These are phyloP conservation scores for Cynoglossus semilaevis DNA, from an alignment of 2,113 vertebrate genomes.

Conservation along the genomic window DNA sequence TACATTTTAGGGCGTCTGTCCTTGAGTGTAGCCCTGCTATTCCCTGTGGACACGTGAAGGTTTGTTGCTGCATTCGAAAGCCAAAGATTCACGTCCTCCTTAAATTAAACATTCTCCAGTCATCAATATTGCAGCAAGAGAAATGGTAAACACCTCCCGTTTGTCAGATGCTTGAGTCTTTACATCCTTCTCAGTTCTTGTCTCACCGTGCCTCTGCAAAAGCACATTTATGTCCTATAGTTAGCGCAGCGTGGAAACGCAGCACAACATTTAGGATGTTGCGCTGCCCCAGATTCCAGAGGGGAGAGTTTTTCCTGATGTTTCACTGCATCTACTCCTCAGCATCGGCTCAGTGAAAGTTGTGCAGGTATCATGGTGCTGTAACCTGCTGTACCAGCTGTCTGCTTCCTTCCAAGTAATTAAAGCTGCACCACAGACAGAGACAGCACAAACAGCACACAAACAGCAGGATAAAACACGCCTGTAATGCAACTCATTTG, in stretches of 20 bases:
- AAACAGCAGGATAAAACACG: neutral
- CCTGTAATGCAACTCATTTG: neutral
- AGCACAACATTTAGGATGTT: neutral
- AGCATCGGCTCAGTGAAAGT: neutral
- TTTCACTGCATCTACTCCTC: neutral
- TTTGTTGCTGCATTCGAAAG: slow-evolving; percentile 23
- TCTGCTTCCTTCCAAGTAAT: neutral
- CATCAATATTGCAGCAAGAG: slow-evolving; percentile 27
- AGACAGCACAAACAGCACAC: neutral
- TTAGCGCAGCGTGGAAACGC: neutral
- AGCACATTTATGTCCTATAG: neutral
- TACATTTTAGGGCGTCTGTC: neutral
- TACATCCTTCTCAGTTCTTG: neutral
- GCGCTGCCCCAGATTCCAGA: neutral
- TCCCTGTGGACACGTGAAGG: neutral
- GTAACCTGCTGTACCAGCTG: neutral
- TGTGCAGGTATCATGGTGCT: neutral
- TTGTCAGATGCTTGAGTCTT: slow-evolving; percentile 6
- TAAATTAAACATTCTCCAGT: slow-evolving; percentile 39
- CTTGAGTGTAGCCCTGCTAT: neutral
- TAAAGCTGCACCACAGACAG: neutral
- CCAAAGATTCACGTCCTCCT: slow-evolving; percentile 28
- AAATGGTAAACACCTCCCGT: slow-evolving; percentile 5
- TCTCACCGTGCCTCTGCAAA: neutral
- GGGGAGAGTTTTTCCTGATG: neutral